Base-by-base conservation (phyloP, 2,888 invertebrate species). In the Halictus ligatus region DNA sequence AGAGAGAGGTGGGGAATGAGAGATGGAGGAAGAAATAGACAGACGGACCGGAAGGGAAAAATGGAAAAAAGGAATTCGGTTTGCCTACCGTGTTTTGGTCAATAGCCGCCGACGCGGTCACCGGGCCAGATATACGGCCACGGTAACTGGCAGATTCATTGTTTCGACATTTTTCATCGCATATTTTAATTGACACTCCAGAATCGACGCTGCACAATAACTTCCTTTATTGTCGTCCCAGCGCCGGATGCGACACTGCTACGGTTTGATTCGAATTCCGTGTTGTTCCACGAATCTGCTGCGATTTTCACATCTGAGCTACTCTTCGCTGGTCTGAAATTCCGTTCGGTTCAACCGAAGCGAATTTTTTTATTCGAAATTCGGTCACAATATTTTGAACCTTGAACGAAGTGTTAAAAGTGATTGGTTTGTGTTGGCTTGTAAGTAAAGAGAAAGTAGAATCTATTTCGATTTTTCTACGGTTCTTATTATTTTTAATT, bases 111-210 rank as follows among this genome's bases (percentile, higher is more conserved):
- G 54, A 8, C 54, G n/a, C n/a, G 78, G 48, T 43, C 75, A 21
- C 60, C 64, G 60, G 60, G 43, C 40, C 81, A 54, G 35, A 50
- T 81, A 71, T 76, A 80, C 50, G 71, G 74, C 48, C 69, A 40
- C 58, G 75, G 81, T 83, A 82, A 85, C 81, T 84, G 85, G 80
- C 89, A 85, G 87, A 86, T 89, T 78, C 88, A 90, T 88, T 86
- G 88, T 89, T 90, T 86, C 86, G 75, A 85, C 81, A 88, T 89
- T 90, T 86, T 82, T 83, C 89, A 78, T 83, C 84, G 80, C 81
- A 86, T 89, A 85, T 89, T 90, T 90, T 90, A 90, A 90, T 89
- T 83, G 90, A 88, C 89, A 84, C 81, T 81, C 75, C 43, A 82
- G 75, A 79, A 83, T 80, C 72, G 83, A 18, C 40, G 75, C 78